These are phyloP conservation scores for Myzus persicae DNA, from an alignment of 1,140 invertebrate genomes.

Conservation along the genomic window DNA sequence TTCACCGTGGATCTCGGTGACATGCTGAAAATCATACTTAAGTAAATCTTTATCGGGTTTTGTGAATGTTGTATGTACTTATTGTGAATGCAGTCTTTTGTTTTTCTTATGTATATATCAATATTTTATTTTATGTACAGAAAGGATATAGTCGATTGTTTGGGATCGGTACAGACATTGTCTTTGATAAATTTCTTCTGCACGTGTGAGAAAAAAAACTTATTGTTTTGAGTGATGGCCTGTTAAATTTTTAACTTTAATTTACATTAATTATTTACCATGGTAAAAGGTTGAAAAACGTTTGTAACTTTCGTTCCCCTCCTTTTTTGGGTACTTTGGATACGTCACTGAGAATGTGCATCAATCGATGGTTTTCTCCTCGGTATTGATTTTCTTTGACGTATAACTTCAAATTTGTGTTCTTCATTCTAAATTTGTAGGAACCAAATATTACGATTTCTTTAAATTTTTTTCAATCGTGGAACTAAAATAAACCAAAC, in stretches of 20 bases:
- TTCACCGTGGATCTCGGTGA: too few relatives aligned
- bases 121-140: not conserved
- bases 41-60: too few relatives aligned
- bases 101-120: not conserved
- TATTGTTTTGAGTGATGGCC: not conserved
- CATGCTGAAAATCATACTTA: too few relatives aligned
- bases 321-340: not conserved
- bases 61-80: too few relatives aligned
- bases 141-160: not conserved
- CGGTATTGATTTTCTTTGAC: not conserved
- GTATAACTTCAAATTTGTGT: not conserved
- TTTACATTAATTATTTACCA: conserved; percentile 23
- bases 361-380: not conserved
- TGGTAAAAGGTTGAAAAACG: not conserved
- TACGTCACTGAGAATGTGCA: not conserved
- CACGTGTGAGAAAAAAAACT: not conserved
- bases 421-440: not conserved
- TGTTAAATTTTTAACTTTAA: not conserved
- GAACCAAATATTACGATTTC: not conserved
- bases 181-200: not conserved
- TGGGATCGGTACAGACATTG: not conserved
- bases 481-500: not conserved
- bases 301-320: conserved; percentile 1
- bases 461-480: not conserved
- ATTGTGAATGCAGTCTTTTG: too few relatives aligned